Percentiles rank a stretch among this genome's conserved stretches.
These are phyloP conservation scores for Todiramphus saurophagus DNA, from an alignment of 2,113 vertebrate species.

Conservation along the genomic window DNA sequence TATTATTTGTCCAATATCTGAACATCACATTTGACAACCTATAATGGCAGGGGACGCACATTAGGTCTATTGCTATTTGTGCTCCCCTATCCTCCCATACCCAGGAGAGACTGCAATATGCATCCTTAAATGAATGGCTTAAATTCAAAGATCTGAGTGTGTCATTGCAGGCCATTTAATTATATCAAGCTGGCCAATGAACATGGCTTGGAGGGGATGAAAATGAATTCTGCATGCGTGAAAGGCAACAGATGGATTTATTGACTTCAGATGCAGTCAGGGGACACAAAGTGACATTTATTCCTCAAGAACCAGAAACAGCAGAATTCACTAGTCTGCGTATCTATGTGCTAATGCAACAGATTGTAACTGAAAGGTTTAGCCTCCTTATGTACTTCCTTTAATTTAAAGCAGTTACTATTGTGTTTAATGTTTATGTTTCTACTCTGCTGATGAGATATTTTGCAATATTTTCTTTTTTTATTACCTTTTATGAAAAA, in stretches of 20 bases:
- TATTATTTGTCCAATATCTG: background rate
- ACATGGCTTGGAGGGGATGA: background rate
- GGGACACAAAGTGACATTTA: conserved; percentile 52
- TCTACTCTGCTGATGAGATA: background rate
- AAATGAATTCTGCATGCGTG: conserved; percentile 32
- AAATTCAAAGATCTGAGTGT: background rate
- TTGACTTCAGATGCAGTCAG: conserved; percentile 45
- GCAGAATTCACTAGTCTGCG: background rate
- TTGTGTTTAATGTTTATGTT: background rate
- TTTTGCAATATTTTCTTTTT: background rate
- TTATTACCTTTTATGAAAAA: background rate
- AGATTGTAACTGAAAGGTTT: conserved; percentile 39
- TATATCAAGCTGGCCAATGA: background rate
- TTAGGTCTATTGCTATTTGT: background rate
- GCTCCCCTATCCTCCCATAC: background rate
- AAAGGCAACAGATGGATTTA: conserved; percentile 52
- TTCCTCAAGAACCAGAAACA: conserved; percentile 38
- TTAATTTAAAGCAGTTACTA: conserved; percentile 1
- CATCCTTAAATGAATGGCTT: background rate
- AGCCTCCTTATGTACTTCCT: background rate
- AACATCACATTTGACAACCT: background rate
- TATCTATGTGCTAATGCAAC: background rate
- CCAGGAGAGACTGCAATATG: background rate
- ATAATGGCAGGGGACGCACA: background rate
- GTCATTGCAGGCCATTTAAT: background rate